phyloP scores from a whole-genome alignment of 2,888 invertebrate genomes.

The Pyrrhosoma nymphula region DNA sequence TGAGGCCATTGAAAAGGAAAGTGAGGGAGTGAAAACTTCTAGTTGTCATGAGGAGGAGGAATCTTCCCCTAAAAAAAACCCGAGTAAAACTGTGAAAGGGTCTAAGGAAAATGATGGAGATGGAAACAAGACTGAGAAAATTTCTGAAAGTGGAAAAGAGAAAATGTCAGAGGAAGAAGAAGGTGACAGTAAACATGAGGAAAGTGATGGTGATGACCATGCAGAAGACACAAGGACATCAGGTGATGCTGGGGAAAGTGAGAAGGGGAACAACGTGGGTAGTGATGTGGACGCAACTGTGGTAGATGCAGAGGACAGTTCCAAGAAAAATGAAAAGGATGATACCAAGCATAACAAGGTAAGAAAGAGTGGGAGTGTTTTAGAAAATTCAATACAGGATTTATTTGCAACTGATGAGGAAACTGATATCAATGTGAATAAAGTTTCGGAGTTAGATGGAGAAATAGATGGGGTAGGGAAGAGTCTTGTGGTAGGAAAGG shows the following conservation, averaged over 20 bases:
- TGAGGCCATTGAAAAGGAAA: background rate
- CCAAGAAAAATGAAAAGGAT: background rate
- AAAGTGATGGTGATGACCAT: background rate
- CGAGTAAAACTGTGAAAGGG: background rate
- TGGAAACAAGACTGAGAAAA: background rate
- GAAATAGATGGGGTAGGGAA: background rate
- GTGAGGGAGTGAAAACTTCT: background rate
- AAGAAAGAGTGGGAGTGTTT: background rate
- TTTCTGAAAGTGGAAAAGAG: background rate
- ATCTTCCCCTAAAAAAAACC: background rate
- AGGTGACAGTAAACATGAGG: no score
- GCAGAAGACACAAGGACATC: background rate
- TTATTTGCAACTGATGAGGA: constrained; percentile 9
- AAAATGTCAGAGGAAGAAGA: background rate
- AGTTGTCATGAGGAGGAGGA: background rate
- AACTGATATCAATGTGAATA: background rate
- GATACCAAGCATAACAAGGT: background rate
- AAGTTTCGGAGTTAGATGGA: background rate
- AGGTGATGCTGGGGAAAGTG: background rate
- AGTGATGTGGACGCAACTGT: background rate
- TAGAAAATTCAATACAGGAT: background rate
- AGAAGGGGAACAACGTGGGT: background rate
- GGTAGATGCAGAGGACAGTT: background rate
- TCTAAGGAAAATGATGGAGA: background rate
- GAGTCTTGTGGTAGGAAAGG: background rate